Evolutionary conservation across 2,797 vertebrate species (phyloP), one percentile per base, ranked within the genome.

Genomic region (Sus cebifrons): DNA sequence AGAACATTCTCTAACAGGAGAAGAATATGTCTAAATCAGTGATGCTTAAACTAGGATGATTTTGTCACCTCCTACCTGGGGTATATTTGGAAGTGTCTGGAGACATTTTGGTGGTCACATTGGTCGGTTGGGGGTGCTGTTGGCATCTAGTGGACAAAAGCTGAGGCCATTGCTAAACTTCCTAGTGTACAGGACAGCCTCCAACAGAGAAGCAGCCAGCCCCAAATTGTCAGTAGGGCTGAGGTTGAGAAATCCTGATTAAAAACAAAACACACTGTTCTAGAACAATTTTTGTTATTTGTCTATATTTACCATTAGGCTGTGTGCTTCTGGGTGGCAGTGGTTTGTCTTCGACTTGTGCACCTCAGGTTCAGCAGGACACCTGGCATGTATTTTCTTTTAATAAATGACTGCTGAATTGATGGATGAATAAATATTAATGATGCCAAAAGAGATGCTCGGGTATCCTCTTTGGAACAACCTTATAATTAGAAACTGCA

Each of bases 371-470:
- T 94, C 29, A 93, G 17, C 67, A 40, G 18, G 75, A 36, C 17
- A 71, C 36, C 64, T 96, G 67, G 67, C 12, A 23, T 62, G 74
- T 58, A 44, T 54, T 68, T 18, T 27, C 21, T 89, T 92, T 96
- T 95, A 85, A 89, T 82, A 95, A 91, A 49, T 74, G 75, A 64
- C 7, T 14, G 29, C 17, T 79, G 23, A 83, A 84, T 54, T 87
- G 65, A 95, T 89, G 74, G 84, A 86, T 83, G 88, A 85, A 86
- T 96, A 86, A 94, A 94, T 93, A 79, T 17, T 97, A 95, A 97
- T 94, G 89, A 83, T 93, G 27, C 40, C 74, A 56, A 54, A 27
- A 91, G 82, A n/a, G 75, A 29, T 67, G 25, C 36, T 86, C 29
- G 14, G 1, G 56, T 82, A 79, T 90, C 60, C 27, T 94, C 86